phyloP scores from a whole-genome alignment of 1,140 invertebrate species.

The Formica exsecta region DNA sequence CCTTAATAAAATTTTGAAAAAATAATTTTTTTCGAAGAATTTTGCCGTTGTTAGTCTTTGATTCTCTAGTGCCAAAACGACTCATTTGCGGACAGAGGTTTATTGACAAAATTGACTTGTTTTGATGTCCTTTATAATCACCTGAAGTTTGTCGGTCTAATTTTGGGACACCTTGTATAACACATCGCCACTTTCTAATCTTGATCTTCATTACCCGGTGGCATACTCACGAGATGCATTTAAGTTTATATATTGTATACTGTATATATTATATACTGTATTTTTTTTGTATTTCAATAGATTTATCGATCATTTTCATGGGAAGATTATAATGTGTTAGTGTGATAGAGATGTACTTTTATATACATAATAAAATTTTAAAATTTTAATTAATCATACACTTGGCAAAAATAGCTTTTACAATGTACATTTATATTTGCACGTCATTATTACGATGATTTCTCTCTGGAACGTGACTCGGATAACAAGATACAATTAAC shows the following conservation, averaged over 20 bases:
- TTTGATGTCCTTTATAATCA: too few relatives aligned
- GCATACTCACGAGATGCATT: not conserved
- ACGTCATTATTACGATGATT: not conserved
- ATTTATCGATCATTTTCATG: not conserved
- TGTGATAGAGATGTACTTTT: not conserved
- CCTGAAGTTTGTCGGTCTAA: too few relatives aligned
- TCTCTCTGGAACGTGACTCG: not conserved
- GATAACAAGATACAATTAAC: not conserved
- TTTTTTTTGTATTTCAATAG: not conserved
- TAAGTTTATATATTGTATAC: not conserved
- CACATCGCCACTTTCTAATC: constrained; percentile 48
- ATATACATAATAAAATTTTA: not conserved
- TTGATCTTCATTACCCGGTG: constrained; percentile 14
- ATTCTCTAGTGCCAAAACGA: too few relatives aligned
- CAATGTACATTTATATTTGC: not conserved
- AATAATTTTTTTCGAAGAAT: too few relatives aligned
- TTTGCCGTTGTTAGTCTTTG: too few relatives aligned
- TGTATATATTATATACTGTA: not conserved
- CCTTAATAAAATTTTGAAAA: too few relatives aligned
- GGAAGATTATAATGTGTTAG: not conserved
- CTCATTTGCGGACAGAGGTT: too few relatives aligned
- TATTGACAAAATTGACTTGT: too few relatives aligned
- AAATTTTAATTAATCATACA: not conserved
- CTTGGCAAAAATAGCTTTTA: not conserved
- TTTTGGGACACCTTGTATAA: not conserved